These are phyloP conservation scores for Muscicapa comitata DNA, from an alignment of 2,797 vertebrate genomes.

Conservation along the genomic window DNA sequence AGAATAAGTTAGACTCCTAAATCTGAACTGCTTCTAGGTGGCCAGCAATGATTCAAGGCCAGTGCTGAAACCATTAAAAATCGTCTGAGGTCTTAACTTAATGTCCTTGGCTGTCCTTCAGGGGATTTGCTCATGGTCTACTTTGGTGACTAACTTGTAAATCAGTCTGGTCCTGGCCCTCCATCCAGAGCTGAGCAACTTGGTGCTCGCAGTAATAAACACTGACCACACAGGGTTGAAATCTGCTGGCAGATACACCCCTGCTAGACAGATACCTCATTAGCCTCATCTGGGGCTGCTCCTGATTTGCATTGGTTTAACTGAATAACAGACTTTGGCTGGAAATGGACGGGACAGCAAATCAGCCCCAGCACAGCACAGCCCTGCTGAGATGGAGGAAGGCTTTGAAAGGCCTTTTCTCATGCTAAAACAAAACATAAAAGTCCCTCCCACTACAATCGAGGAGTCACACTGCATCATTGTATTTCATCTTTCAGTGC, in stretches of 20 bases:
- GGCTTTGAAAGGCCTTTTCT: neutral
- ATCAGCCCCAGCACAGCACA: neutral
- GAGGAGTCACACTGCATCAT: neutral
- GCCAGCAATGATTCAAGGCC: neutral
- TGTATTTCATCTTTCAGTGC: neutral
- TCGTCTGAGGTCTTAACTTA: neutral
- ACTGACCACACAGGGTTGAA: slow-evolving; percentile 5
- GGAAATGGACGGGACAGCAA: neutral
- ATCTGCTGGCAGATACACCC: neutral
- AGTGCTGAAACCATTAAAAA: neutral
- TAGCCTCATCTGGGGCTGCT: neutral
- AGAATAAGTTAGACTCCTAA: neutral
- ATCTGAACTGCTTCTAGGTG: neutral
- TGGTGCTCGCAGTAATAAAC: neutral
- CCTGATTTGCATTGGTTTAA: slow-evolving; percentile 63
- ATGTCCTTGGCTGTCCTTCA: slow-evolving; percentile 16
- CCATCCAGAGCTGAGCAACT: neutral
- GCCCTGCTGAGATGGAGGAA: neutral
- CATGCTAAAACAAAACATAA: neutral
- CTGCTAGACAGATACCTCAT: neutral
- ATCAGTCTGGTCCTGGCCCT: neutral
- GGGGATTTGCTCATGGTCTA: neutral
- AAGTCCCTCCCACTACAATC: neutral
- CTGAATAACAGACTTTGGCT: slow-evolving; percentile 36
- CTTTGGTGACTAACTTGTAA: slow-evolving; percentile 9